Evolutionary conservation across 2,888 invertebrate genomes (phyloP), one percentile per base, ranked within the genome.

Genomic region (Parnassius smintheus): DNA sequence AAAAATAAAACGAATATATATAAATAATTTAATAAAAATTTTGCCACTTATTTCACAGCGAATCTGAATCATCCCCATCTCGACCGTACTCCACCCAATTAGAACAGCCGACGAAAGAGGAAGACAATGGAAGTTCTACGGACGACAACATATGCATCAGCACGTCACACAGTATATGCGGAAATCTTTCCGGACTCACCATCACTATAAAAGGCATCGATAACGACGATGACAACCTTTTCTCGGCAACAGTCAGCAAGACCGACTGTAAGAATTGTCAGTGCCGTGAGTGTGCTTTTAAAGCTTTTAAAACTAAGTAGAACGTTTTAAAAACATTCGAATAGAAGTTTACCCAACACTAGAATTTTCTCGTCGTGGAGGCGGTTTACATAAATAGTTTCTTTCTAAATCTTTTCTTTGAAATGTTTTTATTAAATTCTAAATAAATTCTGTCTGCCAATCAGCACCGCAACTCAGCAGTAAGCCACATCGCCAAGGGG

Each of bases 121-220:
- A 49, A 18, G 49, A 49, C 12, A 54, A 42, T 12, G 54, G 46
- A 48, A 54, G 18, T 2, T 54, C 53, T 13, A 18, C 55, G 44
- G 55, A 61, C 25, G 56, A 56, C n/a, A 55, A 42, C 18, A 56
- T 61, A 56, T 55, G 56, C 44, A 51, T 56, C 50, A 50, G 50
- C 12, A 50, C 56, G 11, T 55, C 61, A 1, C 44, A 56, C 8
- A 56, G 56, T 4, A 50, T 50, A 1, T 44, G 55, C 4, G 61
- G 56, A 13, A 61, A 45, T 8, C 50, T 42, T 3, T 61, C 61
- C 1, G 61, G 61, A 13, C 49, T 49, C 49, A 49, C 49, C 7
- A 12, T 49, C 49, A 49, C 49, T 1, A 49, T 49, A 18, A 13
- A 12, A 7, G 49, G 13, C 13, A 13, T 13, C 13, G 49, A 49